These are phyloP conservation scores for Dasysyrphus tricinctus DNA, from an alignment of 2,888 invertebrate genomes.

Conservation along the genomic window DNA sequence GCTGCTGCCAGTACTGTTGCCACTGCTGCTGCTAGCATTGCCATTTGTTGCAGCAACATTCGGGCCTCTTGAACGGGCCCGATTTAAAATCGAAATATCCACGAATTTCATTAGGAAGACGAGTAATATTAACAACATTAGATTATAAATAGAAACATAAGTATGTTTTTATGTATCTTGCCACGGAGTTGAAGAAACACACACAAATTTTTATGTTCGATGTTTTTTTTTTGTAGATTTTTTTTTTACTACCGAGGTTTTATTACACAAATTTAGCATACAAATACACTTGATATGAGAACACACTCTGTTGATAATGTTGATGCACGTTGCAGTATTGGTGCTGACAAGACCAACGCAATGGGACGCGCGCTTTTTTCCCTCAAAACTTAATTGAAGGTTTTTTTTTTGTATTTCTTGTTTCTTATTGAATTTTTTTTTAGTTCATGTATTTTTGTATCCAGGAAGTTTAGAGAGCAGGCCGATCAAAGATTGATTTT, in stretches of 20 bases:
- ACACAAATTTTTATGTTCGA: constrained; percentile 19
- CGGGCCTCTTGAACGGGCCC: constrained; percentile 78
- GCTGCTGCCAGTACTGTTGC: constrained; percentile 78
- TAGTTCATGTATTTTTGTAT: constrained; percentile 70
- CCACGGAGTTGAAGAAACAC: constrained; percentile 47
- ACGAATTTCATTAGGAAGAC: constrained; percentile 83
- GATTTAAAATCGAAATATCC: constrained; percentile 82
- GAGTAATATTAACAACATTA: constrained; percentile 83
- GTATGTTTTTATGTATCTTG: constrained; percentile 65
- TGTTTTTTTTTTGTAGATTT: constrained; percentile 27
- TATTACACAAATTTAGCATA: constrained; percentile 64
- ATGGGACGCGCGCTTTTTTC: constrained; percentile 62
- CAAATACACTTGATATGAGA: constrained; percentile 60
- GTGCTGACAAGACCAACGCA: constrained; percentile 71
- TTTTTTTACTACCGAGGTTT: constrained; percentile 42
- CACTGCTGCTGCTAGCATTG: constrained; percentile 79
- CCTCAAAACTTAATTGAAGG: constrained; percentile 39
- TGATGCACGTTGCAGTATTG: constrained; percentile 19
- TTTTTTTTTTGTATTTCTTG: constrained; percentile 58
- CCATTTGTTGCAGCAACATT: constrained; percentile 77
- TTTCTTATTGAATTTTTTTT: constrained; percentile 51
- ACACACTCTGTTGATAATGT: constrained; percentile 15
- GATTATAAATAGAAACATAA: constrained; percentile 78
- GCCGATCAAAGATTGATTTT: constrained; percentile 72
- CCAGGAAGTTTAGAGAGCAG: constrained; percentile 65